Conservation (phyloP, 2,888 invertebrate species). For the Pyrgus malvae region DNA sequence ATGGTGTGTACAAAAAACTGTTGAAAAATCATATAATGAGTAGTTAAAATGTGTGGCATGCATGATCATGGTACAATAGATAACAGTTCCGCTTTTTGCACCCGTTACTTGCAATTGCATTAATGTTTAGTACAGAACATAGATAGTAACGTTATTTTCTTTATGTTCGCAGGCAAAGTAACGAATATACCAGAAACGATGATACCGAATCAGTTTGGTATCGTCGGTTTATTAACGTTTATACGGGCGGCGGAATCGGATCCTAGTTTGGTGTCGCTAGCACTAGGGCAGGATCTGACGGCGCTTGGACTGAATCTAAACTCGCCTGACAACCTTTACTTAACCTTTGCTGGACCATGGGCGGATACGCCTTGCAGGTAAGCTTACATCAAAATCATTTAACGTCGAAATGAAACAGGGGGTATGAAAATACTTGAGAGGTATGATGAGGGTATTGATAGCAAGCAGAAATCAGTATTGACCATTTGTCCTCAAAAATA, state of each 20-base stretch:
- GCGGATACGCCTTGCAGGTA: conserved; percentile 96
- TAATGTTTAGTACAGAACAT: too few species aligned
- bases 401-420: too few species aligned
- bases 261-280: conserved; percentile 97
- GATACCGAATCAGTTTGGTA: conserved; percentile 99
- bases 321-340: conserved; percentile 98
- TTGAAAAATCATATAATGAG: conserved; percentile 22
- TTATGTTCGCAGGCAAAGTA: conserved; percentile 89
- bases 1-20: conserved; percentile 61
- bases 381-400: too few species aligned
- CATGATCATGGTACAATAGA: conserved; percentile 4
- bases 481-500: too few species aligned
- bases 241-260: conserved; percentile 99
- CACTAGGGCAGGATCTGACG: conserved; percentile 98
- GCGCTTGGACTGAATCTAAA: conserved; percentile 99
- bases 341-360: conserved; percentile 99
- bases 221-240: conserved; percentile 98
- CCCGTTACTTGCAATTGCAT: too few species aligned
- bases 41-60: conserved; percentile 12
- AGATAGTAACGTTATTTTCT: background rate
- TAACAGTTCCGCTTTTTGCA: conserved; percentile 3
- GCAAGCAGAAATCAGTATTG: too few species aligned
- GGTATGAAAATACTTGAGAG: too few species aligned
- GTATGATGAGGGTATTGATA: too few species aligned
- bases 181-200: conserved; percentile 99